Conservation (phyloP, 2,888 invertebrate species). For the Lasioglossum figueresi region DNA sequence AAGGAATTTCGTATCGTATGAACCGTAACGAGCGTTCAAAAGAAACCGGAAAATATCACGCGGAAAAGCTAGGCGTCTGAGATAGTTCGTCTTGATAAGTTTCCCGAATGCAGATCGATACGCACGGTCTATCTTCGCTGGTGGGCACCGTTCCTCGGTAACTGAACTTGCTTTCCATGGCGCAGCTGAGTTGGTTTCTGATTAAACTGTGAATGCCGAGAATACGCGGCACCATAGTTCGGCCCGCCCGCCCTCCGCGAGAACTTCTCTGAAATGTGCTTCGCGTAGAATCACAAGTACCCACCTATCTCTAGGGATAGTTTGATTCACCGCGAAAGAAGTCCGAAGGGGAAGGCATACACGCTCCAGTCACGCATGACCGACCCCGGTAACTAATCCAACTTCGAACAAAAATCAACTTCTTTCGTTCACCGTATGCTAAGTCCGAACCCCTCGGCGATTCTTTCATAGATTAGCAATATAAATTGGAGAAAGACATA, state of each 20-base stretch:
- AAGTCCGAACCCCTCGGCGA: neutral
- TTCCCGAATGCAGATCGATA: constrained; percentile 62
- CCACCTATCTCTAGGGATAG: constrained; percentile 64
- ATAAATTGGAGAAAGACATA: too few relatives aligned
- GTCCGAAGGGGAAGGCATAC: constrained; percentile 34
- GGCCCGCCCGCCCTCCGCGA: constrained; percentile 45
- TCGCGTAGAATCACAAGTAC: constrained; percentile 74
- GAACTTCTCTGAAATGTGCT: constrained; percentile 67
- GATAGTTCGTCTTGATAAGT: constrained; percentile 51
- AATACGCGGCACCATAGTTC: constrained; percentile 74
- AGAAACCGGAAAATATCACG: constrained; percentile 1
- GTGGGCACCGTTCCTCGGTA: constrained; percentile 58
- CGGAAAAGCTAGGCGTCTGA: neutral
- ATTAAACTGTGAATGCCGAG: constrained; percentile 79
- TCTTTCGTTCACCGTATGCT: constrained; percentile 19
- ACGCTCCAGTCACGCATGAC: constrained; percentile 39
- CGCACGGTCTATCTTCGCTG: constrained; percentile 53
- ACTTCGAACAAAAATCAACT: constrained; percentile 62
- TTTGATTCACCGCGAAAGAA: constrained; percentile 66
- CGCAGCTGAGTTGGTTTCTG: constrained; percentile 75
- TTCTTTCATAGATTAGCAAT: neutral
- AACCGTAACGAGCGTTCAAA: neutral
- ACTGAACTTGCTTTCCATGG: constrained; percentile 69
- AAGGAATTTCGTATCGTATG: neutral
- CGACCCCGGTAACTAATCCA: constrained; percentile 39